These are phyloP conservation scores for Forbesichthys agassizii DNA, from an alignment of 2,113 vertebrate species.

Conservation along the genomic window DNA sequence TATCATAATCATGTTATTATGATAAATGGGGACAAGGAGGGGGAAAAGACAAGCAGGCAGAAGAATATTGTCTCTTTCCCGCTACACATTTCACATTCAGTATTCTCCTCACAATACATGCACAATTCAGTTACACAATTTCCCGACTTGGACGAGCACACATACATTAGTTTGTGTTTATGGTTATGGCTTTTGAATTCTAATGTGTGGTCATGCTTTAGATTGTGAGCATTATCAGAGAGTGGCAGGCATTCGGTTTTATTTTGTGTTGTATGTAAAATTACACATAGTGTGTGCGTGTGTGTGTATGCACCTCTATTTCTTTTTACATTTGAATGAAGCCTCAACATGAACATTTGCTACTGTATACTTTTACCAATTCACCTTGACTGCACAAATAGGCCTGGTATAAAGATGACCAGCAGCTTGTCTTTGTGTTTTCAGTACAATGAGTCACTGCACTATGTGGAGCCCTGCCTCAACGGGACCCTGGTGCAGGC, in stretches of 20 bases:
- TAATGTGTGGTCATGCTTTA: constrained; percentile 81
- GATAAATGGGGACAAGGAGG: constrained; percentile 40
- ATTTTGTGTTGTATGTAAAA: background rate
- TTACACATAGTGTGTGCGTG: background rate
- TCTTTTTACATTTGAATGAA: background rate
- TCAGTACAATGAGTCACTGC: constrained; percentile 95
- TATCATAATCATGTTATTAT: constrained; percentile 58
- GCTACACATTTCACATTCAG: background rate
- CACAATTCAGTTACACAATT: constrained; percentile 1
- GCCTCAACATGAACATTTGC: background rate
- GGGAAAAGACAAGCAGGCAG: constrained; percentile 42
- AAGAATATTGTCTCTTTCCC: constrained; percentile 42
- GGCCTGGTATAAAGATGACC: background rate
- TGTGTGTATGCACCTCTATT: background rate
- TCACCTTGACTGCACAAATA: too few species aligned
- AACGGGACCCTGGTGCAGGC: constrained; percentile 97
- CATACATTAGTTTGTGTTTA: constrained; percentile 57
- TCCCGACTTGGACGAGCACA: constrained; percentile 49
- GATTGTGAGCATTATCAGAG: constrained; percentile 80
- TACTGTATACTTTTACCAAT: too few species aligned
- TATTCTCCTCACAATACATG: background rate
- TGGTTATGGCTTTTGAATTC: constrained; percentile 79
- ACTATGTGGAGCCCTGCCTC: constrained; percentile 94
- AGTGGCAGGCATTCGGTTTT: constrained; percentile 56
- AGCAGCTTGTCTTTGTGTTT: constrained; percentile 20